Conservation (phyloP, 2,888 invertebrate genomes). For the Icerya purchasi region DNA sequence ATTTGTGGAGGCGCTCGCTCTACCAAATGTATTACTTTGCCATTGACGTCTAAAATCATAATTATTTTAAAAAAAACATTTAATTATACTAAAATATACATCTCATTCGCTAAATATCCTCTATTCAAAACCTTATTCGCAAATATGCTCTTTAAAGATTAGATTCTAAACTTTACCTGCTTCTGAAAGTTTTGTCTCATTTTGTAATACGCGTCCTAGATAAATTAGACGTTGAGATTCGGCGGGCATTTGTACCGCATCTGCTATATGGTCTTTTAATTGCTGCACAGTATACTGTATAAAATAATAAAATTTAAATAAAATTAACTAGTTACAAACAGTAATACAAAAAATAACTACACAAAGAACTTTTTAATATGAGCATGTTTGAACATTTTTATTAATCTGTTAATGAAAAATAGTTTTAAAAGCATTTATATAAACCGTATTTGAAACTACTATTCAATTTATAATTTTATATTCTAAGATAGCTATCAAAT, state of each 20-base stretch:
- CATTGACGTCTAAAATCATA: constrained; percentile 47
- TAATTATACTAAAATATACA: too few species aligned
- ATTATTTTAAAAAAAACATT: constrained; percentile 1
- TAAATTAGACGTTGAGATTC: constrained; percentile 78
- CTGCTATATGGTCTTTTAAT: constrained; percentile 57
- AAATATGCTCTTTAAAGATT: too few species aligned
- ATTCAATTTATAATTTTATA: too few species aligned
- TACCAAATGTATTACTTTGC: constrained; percentile 81
- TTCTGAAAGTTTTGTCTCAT: constrained; percentile 63
- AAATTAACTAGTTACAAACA: constrained; percentile 1
- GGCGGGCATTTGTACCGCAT: constrained; percentile 53
- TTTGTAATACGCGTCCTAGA: constrained; percentile 78
- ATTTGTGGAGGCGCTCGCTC: constrained; percentile 57
- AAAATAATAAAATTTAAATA: constrained; percentile 2
- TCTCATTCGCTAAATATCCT: too few species aligned
- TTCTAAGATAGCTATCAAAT: too few species aligned
- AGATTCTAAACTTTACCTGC: too few species aligned
- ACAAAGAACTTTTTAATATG: constrained; percentile 2
- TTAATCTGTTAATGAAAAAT: too few species aligned
- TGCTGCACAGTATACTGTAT: constrained; percentile 53
- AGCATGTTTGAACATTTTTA: neutral
- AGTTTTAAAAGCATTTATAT: too few species aligned
- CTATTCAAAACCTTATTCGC: too few species aligned
- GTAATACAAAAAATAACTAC: constrained; percentile 3
- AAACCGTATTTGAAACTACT: too few species aligned